Base-by-base conservation (phyloP, 2,888 invertebrate genomes). In the Scelioninae gen. 1 region DNA sequence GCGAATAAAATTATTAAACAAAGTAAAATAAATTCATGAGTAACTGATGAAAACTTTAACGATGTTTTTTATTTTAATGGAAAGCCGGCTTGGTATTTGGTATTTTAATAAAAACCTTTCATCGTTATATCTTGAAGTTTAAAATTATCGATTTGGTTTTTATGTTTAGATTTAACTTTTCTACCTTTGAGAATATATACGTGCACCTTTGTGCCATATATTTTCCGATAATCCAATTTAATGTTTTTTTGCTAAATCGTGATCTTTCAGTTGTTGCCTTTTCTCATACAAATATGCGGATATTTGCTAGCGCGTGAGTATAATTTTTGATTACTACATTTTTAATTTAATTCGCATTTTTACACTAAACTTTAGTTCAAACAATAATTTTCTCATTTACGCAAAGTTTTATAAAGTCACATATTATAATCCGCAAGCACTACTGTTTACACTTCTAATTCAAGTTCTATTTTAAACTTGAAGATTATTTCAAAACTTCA, bases 221-320 rank as follows among this genome's bases (percentile, higher is more conserved):
- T 51, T 71, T 71, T 60, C 71, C 71, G 40, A 56, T 71, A 62
- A 71, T 60, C 71, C 60, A 71, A 71, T 71, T 71, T 51, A 40
- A 34, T 8, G 8, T 38, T 56, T 71, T 71, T 71, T 71, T 60
- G 71, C 60, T 60, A 71, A 60, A 62, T 71, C 71, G 60, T 60
- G 71, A 71, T 71, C 60, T 55, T 51, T 60, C 40, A 40, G 60
- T 71, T 71, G 71, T 71, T 71, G 60, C 71, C 47, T 71, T 31
- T 51, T 71, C 51, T 10, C 56, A 38, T 45, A 56, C 68, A 68
- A 23, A 23, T 23, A 23, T 4, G 23, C 23, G 23, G 32, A 56
- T 56, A 45, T 45, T 56, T 34, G 45, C 45, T 47, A 32, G 34
- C 8, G 7, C 16, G 34, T 47, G 56, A 56, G 56, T 56, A 69